Evolutionary conservation across 2,888 invertebrate genomes (phyloP).

Genomic region (Pedicia rivosa): DNA sequence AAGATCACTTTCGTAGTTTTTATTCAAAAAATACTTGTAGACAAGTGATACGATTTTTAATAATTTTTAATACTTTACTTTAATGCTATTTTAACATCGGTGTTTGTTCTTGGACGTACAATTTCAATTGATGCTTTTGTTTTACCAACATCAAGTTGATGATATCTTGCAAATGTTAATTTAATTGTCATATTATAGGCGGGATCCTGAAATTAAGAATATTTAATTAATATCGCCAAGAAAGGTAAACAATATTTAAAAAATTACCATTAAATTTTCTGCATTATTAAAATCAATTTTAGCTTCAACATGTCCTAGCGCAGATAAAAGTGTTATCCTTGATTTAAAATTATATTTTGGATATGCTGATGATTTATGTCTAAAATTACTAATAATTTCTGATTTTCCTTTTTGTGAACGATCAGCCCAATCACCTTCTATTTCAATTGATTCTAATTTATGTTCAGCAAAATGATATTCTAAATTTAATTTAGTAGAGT

Average conservation of each 20-base stretch:
- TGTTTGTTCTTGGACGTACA: constrained; percentile 44
- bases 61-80: constrained; percentile 25
- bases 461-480: constrained; percentile 23
- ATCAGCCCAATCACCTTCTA: constrained; percentile 34
- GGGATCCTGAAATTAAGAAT: constrained; percentile 31
- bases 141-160: constrained; percentile 32
- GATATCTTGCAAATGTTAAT: constrained; percentile 41
- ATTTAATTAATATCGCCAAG: no score
- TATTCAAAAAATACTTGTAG: neutral
- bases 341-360: constrained; percentile 54
- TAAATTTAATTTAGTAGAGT: constrained; percentile 25
- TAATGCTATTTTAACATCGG: constrained; percentile 44
- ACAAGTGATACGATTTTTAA: constrained; percentile 1
- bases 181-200: constrained; percentile 43
- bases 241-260: no score
- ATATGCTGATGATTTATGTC: constrained; percentile 59
- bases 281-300: constrained; percentile 53
- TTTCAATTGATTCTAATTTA: constrained; percentile 28
- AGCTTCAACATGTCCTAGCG: constrained; percentile 54
- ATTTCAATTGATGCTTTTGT: constrained; percentile 45
- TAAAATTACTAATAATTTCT: constrained; percentile 41
- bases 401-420: constrained; percentile 27
- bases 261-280: constrained; percentile 31
- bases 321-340: constrained; percentile 45
- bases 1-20: no score